A percentile compares a stretch with the other conserved stretches of the same genome.
Evolutionary conservation across 2,113 vertebrate genomes (phyloP).

Genomic region (Tupaia tana): DNA sequence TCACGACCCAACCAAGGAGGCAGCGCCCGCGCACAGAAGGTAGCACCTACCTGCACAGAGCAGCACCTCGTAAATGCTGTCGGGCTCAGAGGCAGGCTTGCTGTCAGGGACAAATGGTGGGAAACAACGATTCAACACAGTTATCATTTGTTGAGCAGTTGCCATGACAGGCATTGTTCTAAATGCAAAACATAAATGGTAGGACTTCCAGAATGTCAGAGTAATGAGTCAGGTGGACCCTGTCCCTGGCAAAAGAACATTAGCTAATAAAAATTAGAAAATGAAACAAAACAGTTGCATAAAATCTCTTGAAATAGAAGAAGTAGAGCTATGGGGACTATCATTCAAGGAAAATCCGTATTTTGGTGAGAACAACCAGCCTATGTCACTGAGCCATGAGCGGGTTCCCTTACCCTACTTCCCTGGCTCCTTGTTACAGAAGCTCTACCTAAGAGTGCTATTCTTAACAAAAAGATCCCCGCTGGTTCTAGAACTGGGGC

Average conservation of each 20-base stretch:
- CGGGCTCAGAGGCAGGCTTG: not conserved
- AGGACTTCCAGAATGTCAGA: not conserved
- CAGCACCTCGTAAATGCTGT: not conserved
- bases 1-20: not conserved
- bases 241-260: not conserved
- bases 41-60: not conserved
- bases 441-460: not conserved
- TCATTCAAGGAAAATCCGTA: not conserved
- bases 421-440: not conserved
- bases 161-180: not conserved
- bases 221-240: not conserved
- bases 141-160: not conserved
- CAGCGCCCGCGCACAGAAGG: not conserved
- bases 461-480: not conserved
- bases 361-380: not conserved
- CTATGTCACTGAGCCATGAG: not conserved
- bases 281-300: not conserved
- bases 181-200: not conserved
- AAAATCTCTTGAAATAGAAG: not conserved
- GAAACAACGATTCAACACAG: not conserved
- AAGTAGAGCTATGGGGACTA: not conserved
- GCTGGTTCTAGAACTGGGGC: not conserved
- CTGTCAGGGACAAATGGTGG: not conserved
- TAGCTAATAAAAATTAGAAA: not conserved
- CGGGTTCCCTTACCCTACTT: not conserved